phyloP scores from a whole-genome alignment of 2,113 vertebrate genomes.

The Desmodus rotundus region DNA sequence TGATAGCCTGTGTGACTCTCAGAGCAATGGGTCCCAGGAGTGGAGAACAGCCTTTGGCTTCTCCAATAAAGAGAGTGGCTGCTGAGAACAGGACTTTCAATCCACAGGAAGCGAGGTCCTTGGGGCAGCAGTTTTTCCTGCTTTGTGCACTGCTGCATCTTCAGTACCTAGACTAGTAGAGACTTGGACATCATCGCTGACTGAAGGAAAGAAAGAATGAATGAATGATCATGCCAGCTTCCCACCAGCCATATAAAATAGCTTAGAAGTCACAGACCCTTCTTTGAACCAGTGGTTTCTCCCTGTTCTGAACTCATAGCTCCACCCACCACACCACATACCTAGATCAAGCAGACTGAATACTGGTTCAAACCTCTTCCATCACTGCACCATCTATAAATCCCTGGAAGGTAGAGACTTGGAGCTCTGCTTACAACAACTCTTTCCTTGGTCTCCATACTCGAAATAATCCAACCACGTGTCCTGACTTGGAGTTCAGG shows the following conservation, averaged over 20 bases:
- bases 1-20: not conserved
- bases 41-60: constrained; percentile 1
- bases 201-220: not conserved
- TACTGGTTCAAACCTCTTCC: not conserved
- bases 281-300: not conserved
- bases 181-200: not conserved
- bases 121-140: not conserved
- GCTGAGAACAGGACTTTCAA: not conserved
- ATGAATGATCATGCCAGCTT: not conserved
- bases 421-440: not conserved
- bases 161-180: not conserved
- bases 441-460: not conserved
- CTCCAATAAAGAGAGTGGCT: not conserved
- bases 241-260: not conserved
- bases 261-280: rapidly evolving
- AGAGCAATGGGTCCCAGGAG: not conserved
- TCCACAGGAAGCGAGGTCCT: not conserved
- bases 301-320: not conserved
- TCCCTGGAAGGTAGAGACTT: not conserved
- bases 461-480: not conserved
- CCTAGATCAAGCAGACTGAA: not conserved
- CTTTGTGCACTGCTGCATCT: not conserved
- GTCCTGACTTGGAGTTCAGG: not conserved
- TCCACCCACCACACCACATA: not conserved
- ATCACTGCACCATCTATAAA: not conserved